Evolutionary conservation across 2,797 vertebrate species (phyloP).

Genomic region (Danio jaintianensis): DNA sequence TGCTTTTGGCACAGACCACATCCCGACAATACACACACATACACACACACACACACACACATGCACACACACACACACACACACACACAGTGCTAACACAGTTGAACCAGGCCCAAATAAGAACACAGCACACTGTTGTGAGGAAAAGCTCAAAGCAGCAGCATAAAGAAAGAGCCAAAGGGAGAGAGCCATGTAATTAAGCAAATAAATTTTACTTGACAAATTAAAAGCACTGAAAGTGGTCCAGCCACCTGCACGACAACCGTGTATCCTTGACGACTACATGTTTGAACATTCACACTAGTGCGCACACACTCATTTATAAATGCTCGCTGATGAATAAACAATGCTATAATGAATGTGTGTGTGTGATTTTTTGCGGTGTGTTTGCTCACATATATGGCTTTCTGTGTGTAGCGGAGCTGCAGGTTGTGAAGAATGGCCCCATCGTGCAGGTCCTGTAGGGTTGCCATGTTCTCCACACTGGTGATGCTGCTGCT

Average conservation of each 20-base stretch:
- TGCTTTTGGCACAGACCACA: constrained; percentile 41
- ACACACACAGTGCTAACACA: constrained; percentile 25
- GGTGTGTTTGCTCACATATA: constrained; percentile 45
- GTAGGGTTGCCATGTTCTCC: constrained; percentile 93
- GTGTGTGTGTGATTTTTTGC: constrained; percentile 19
- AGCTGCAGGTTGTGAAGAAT: constrained; percentile 94
- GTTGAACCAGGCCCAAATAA: constrained; percentile 22
- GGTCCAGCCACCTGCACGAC: constrained; percentile 48
- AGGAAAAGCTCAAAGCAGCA: constrained; percentile 28
- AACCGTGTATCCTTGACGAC: constrained; percentile 27
- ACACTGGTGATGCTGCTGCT: constrained; percentile 80
- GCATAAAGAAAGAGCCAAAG: constrained; percentile 14
- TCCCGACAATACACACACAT: constrained; percentile 21
- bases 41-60: constrained; percentile 24
- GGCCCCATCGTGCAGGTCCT: constrained; percentile 93
- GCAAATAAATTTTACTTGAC: constrained; percentile 49
- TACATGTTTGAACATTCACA: constrained; percentile 24
- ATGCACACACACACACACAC: constrained; percentile 38
- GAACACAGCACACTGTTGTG: constrained; percentile 46
- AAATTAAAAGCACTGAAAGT: constrained; percentile 36
- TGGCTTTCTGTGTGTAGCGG: constrained; percentile 85
- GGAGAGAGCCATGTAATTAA: constrained; percentile 36
- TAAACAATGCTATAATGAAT: neutral
- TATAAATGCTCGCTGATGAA: neutral
- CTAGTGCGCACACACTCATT: constrained; percentile 3